Evolutionary conservation across 2,888 invertebrate species (phyloP).

Genomic region (Callimorpha dominula): DNA sequence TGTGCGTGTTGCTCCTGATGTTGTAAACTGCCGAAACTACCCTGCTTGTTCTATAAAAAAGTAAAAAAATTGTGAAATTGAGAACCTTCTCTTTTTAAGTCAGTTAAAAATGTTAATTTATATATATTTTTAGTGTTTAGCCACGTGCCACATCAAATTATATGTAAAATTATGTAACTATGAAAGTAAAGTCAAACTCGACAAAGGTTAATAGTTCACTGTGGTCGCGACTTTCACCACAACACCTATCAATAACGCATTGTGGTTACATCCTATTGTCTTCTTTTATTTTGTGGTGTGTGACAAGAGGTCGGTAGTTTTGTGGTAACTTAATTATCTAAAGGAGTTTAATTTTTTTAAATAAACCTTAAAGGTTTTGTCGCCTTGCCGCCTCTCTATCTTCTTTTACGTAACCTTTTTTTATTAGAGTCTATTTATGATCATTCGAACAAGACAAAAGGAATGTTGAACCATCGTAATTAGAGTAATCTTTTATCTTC

Average conservation of each 20-base stretch:
- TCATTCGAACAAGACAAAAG: too few species aligned
- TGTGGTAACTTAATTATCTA: constrained; percentile 31
- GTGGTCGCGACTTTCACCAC: constrained; percentile 26
- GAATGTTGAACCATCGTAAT: too few species aligned
- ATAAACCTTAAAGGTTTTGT: too few species aligned
- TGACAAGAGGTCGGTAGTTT: constrained; percentile 23
- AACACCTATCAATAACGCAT: constrained; percentile 30
- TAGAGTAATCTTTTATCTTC: too few species aligned
- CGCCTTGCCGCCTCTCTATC: too few species aligned
- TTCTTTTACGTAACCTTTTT: too few species aligned
- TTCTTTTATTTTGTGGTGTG: constrained; percentile 37
- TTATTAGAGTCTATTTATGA: too few species aligned
- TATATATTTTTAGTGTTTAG: too few species aligned
- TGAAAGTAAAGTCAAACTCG: constrained; percentile 23
- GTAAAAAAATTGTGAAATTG: not conserved
- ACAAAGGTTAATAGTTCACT: constrained; percentile 14
- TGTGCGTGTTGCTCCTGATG: too few species aligned
- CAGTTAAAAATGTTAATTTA: not conserved
- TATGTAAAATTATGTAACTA: constrained; percentile 21
- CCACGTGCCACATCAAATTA: constrained; percentile 1
- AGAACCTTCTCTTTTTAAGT: not conserved
- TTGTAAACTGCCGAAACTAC: too few species aligned
- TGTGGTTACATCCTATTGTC: constrained; percentile 33
- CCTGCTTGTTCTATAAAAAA: not conserved
- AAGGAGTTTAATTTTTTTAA: not conserved